Base-by-base conservation (phyloP, 2,888 invertebrate genomes). In the Ectobius pallidus region DNA sequence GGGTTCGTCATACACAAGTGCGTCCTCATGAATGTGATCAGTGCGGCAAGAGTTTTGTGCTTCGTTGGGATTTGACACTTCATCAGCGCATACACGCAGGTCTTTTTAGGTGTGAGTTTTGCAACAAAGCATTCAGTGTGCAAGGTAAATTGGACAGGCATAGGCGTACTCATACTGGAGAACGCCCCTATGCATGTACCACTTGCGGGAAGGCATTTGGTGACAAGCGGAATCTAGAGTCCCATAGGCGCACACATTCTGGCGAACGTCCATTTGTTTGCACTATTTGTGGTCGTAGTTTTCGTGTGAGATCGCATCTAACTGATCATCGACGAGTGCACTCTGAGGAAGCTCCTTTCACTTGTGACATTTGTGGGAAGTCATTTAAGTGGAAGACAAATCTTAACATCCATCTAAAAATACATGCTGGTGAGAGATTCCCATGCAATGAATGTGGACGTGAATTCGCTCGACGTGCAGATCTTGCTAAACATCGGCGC, bases 81-180 rank as follows among this genome's bases (percentile, higher is more conserved):
- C 84, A 84, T 74, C 78, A 81, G 74, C 81, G 81, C 72, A 78
- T 81, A 25, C 84, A 84, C 73, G 79, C 80, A 0, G 80, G 79
- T 55, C 73, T 78, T 3, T 82, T 81, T 73, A 78, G 80, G 27
- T 84, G 84, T 74, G 78, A 79, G 68, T 79, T 78, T 58, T 84
- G 84, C 76, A 76, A 78, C 34, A 84, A 83, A 75, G 78, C 81
- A 14, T 84, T 83, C 76, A 77, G 79, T 9, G 81, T 80, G 6
- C 82, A 81, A 16, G 82, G 82, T 71, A 83, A 84, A 77, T 77
- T 83, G 39, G 79, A 81, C 70, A 77, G 84, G 27, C 84, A 84
- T 72, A 71, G 81, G 4, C 77, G 82, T 22, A 82, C 79, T 1
- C 84, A 84, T 75, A 83, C 82, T 1, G 82, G 83, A 20, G 81